Evolutionary conservation across 2,797 vertebrate species (phyloP).

Genomic region (Phaenicophaeus curvirostris): DNA sequence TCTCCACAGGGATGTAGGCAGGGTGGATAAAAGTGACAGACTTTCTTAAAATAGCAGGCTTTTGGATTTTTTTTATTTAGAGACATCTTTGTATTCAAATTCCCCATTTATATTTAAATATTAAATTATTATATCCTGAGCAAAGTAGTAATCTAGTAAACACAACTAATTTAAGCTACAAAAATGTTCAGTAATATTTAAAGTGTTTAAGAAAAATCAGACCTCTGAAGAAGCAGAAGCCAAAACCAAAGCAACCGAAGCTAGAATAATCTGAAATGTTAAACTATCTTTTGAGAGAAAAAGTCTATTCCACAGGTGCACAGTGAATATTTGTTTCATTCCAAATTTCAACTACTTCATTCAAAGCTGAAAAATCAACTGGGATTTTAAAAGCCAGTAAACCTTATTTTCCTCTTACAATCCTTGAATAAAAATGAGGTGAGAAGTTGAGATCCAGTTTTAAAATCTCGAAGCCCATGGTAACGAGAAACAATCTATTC

Average conservation of each 20-base stretch:
- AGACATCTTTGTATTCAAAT: neutral
- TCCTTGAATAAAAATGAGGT: constrained; percentile 53
- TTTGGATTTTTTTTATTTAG: neutral
- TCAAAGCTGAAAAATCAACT: constrained; percentile 40
- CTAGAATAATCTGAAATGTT: neutral
- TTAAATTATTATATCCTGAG: neutral
- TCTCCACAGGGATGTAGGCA: neutral
- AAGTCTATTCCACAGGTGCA: neutral
- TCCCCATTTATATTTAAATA: neutral
- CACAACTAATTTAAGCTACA: neutral
- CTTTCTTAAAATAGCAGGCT: neutral
- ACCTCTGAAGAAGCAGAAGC: neutral
- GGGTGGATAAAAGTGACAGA: neutral
- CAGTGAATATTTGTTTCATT: neutral
- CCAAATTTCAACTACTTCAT: constrained; percentile 16
- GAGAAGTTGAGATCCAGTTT: constrained; percentile 6
- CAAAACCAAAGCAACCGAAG: neutral
- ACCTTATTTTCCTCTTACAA: constrained; percentile 8
- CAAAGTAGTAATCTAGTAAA: neutral
- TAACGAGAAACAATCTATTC: neutral
- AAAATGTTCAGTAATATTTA: neutral
- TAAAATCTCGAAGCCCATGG: neutral
- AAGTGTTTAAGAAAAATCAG: neutral
- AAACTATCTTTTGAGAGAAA: constrained; percentile 18
- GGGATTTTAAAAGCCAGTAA: constrained; percentile 42